Conservation (phyloP, 1,140 invertebrate genomes). For the Procambarus virginalis region DNA sequence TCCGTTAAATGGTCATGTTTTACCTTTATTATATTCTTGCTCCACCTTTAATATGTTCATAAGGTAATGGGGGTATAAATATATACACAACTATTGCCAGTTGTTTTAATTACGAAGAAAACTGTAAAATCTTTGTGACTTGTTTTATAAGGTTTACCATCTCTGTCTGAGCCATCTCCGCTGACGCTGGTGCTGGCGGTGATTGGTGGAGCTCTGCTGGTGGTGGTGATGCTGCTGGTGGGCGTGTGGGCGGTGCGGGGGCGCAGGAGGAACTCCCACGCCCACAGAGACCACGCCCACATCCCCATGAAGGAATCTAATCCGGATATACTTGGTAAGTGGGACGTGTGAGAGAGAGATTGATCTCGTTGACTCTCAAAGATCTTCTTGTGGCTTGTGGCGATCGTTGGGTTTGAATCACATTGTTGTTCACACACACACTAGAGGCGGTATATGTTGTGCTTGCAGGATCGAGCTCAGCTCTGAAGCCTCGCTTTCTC, state of each 20-base stretch:
- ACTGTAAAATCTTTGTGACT: not conserved
- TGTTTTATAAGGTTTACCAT: constrained; percentile 6
- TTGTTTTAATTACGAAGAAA: not conserved
- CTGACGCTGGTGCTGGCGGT: constrained; percentile 40
- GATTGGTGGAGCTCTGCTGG: constrained; percentile 22
- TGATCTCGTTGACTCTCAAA: too few species aligned
- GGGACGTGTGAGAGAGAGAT: too few species aligned
- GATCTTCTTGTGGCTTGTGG: too few species aligned
- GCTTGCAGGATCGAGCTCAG: too few species aligned
- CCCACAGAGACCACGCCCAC: not conserved
- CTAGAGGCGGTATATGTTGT: too few species aligned
- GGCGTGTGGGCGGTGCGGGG: constrained; percentile 37
- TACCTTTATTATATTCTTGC: too few species aligned
- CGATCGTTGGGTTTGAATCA: too few species aligned
- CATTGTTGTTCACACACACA: too few species aligned
- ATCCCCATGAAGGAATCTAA: constrained; percentile 42
- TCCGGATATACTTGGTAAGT: constrained; percentile 41
- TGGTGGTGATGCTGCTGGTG: constrained; percentile 26
- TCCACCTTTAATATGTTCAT: not conserved
- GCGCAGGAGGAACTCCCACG: not conserved
- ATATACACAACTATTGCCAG: not conserved
- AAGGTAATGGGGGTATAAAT: not conserved
- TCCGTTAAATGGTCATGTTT: too few species aligned
- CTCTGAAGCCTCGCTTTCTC: too few species aligned
- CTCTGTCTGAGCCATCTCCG: constrained; percentile 22